Conservation (phyloP, 92 coral and sea anemone species). For the Pocillopora meandrina region DNA sequence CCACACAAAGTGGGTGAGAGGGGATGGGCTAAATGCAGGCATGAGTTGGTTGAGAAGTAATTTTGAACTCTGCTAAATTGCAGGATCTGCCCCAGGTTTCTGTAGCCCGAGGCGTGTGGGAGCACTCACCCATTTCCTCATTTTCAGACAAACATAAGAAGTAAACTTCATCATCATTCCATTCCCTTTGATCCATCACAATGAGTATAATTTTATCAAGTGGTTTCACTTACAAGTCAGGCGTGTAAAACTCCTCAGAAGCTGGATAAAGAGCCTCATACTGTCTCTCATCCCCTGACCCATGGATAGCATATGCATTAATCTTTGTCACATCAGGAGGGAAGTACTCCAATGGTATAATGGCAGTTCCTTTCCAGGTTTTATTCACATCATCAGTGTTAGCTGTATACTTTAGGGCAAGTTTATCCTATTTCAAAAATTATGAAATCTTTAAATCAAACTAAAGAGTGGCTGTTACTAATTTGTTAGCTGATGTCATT, state of each 20-base stretch:
- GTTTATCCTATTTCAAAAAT: conserved; percentile 66
- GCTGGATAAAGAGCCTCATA: conserved; percentile 95
- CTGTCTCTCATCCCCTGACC: conserved; percentile 74
- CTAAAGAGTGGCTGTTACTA: no score
- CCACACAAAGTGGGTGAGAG: no score
- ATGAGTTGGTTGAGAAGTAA: no score
- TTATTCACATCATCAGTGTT: conserved; percentile 43
- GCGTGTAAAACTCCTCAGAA: conserved; percentile 61
- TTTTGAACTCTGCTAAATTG: no score
- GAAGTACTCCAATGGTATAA: conserved; percentile 82
- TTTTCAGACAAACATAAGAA: no score
- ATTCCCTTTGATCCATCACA: not conserved
- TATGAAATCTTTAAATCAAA: not conserved
- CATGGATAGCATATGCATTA: conserved; percentile 97
- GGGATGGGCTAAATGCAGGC: no score
- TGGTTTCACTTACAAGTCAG: conserved; percentile 86
- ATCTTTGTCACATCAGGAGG: conserved; percentile 83
- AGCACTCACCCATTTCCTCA: no score
- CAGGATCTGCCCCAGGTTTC: no score
- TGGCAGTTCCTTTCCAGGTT: conserved; percentile 86
- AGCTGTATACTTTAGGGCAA: conserved; percentile 68
- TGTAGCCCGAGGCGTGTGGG: no score
- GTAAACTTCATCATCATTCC: not conserved
- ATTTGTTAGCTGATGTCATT: no score
- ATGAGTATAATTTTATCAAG: no score